Base-by-base conservation (phyloP, 2,888 invertebrate genomes). In the Alentia gelatinosa region DNA sequence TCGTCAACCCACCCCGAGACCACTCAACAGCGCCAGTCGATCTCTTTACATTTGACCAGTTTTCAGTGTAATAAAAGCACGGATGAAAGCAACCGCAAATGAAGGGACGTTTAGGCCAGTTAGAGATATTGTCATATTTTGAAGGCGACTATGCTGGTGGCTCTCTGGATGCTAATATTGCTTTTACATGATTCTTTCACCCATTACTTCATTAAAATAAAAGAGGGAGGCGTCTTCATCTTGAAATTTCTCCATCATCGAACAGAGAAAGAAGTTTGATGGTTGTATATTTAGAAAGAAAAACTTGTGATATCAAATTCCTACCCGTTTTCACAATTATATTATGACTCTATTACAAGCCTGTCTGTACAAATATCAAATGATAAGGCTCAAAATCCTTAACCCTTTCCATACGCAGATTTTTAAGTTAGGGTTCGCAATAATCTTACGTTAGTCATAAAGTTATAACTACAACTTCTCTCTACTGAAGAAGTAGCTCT, bases 301-400 rank as follows among this genome's bases (percentile, higher is more conserved):
- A 39, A 79, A 79, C 79, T 79, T 79, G 79, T 79, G 79, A 79
- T 79, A 79, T 74, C 35, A 79, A 79, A 37, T 39, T 39, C 79
- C 79, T 79, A 79, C 79, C 39, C 35, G 39, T 79, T 79, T 68
- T 79, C 35, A 37, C 79, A 79, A 26, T 79, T 79, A 68, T 30
- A 26, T 79, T 79, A 79, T 35, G 39, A 39, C 39, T 39, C 12
- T 7, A 37, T 23, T 79, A 39, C 79, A 79, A 26, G 39, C 15
- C 37, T 79, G 12, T 79, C 79, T 79, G 79, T 79, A 79, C 19
- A 74, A 15, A 63, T 12, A 15, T 1, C 56, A 56, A n/a, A n/a
- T 56, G 1, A 56, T 56, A n/a, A n/a, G n/a, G n/a, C n/a, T n/a
- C n/a, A n/a, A n/a, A n/a, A n/a, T n/a, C n/a, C n/a, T n/a, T n/a